Conservation (phyloP, 2,888 invertebrate genomes). For the Diarsia dahlii region DNA sequence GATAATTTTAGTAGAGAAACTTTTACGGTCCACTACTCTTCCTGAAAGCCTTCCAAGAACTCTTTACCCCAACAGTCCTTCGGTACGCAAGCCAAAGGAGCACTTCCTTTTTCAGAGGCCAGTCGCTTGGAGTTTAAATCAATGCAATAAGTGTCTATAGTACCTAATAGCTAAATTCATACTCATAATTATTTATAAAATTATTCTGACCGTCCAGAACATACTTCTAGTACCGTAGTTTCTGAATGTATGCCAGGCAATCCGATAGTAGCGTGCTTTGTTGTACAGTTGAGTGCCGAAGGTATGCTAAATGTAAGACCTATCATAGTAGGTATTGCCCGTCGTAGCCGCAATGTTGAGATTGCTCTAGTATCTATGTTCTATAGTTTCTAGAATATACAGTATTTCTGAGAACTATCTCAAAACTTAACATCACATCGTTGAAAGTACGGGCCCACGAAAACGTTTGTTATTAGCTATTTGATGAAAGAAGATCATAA, state of each 20-base stretch:
- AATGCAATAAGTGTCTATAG: too few relatives aligned
- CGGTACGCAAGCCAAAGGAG: not conserved
- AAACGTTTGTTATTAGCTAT: not conserved
- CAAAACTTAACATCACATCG: not conserved
- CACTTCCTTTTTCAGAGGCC: not conserved
- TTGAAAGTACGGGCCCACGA: not conserved
- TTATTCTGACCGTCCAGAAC: too few relatives aligned
- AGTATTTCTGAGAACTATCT: not conserved
- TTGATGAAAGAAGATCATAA: conserved; percentile 14
- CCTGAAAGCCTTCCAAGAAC: not conserved
- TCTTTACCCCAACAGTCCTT: too few relatives aligned
- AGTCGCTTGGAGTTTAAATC: not conserved
- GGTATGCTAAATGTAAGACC: too few relatives aligned
- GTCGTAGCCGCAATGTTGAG: not conserved
- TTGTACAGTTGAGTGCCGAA: too few relatives aligned
- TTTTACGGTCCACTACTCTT: not conserved
- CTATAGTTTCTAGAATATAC: not conserved
- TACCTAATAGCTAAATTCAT: not conserved
- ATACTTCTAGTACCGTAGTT: too few relatives aligned
- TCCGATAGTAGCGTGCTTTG: not conserved
- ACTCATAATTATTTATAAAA: not conserved
- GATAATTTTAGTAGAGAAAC: too few relatives aligned
- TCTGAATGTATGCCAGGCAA: not conserved
- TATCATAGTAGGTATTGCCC: not conserved
- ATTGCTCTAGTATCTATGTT: not conserved